phyloP scores from a whole-genome alignment of 2,888 invertebrate genomes.

The Dasypogon diadema region DNA sequence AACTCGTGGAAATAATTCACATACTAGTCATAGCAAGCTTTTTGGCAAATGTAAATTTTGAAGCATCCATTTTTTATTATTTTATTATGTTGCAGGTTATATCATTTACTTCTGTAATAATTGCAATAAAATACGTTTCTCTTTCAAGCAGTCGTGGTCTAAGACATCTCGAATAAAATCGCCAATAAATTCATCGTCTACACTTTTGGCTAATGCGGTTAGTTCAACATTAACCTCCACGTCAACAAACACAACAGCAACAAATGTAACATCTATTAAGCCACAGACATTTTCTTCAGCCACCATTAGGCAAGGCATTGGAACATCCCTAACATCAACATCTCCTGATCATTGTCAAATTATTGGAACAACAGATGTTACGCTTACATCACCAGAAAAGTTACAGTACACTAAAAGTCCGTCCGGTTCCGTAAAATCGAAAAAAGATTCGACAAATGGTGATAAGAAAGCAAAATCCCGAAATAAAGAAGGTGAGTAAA shows the following conservation, averaged over 20 bases:
- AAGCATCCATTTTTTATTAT: too few species aligned
- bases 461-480: conserved; percentile 67
- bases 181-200: conserved; percentile 50
- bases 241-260: conserved; percentile 59
- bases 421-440: conserved; percentile 71
- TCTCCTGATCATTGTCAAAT: conserved; percentile 66
- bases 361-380: conserved; percentile 62
- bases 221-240: conserved; percentile 59
- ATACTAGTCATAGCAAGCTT: too few species aligned
- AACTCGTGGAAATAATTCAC: too few species aligned
- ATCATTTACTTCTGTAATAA: not conserved
- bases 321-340: conserved; percentile 65
- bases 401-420: conserved; percentile 70
- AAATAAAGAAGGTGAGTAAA: conserved; percentile 66
- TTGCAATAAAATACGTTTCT: not conserved
- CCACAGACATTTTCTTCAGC: conserved; percentile 65
- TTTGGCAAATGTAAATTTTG: too few species aligned
- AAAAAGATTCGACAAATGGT: conserved; percentile 68
- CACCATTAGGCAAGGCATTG: conserved; percentile 67
- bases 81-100: not conserved
- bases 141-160: conserved; percentile 61
- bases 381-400: conserved; percentile 65
- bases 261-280: conserved; percentile 59
- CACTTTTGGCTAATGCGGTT: conserved; percentile 3
- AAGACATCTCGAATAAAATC: conserved; percentile 61